These are phyloP conservation scores for Lycaon pictus DNA, from an alignment of 2,113 vertebrate genomes.

Conservation along the genomic window DNA sequence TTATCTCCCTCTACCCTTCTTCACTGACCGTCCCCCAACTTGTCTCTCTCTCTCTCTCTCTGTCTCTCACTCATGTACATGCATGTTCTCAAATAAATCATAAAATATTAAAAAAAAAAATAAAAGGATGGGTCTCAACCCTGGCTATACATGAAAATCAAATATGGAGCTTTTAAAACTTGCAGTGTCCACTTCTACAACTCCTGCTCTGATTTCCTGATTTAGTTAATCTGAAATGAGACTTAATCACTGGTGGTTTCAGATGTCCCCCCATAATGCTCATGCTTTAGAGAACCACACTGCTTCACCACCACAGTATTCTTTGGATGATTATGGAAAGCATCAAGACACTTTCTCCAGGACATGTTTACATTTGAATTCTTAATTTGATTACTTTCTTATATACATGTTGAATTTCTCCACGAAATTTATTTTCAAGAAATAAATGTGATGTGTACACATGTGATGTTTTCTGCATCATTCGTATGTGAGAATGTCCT, in stretches of 20 bases:
- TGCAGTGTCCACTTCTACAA: neutral
- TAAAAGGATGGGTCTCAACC: neutral
- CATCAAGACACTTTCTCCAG: neutral
- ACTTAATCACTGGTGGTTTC: neutral
- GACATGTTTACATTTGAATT: neutral
- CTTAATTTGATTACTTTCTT: neutral
- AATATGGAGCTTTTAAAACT: neutral
- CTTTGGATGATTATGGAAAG: neutral
- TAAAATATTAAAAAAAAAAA: neutral
- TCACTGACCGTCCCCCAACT: neutral
- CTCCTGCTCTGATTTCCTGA: neutral
- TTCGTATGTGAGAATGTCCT: neutral
- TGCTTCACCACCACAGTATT: neutral
- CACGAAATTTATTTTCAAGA: neutral
- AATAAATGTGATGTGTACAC: neutral
- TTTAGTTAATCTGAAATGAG: neutral
- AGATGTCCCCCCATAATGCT: neutral
- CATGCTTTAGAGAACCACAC: neutral
- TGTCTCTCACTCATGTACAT: neutral
- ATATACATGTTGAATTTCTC: neutral
- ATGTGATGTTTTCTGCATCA: neutral
- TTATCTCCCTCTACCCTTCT: neutral
- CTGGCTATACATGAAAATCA: neutral
- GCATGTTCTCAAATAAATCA: neutral
- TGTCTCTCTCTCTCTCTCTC: neutral